Percentiles rank a stretch among this genome's conserved stretches.
Evolutionary conservation across 2,888 invertebrate species (phyloP).

Genomic region (Torymus aiolomorphi): DNA sequence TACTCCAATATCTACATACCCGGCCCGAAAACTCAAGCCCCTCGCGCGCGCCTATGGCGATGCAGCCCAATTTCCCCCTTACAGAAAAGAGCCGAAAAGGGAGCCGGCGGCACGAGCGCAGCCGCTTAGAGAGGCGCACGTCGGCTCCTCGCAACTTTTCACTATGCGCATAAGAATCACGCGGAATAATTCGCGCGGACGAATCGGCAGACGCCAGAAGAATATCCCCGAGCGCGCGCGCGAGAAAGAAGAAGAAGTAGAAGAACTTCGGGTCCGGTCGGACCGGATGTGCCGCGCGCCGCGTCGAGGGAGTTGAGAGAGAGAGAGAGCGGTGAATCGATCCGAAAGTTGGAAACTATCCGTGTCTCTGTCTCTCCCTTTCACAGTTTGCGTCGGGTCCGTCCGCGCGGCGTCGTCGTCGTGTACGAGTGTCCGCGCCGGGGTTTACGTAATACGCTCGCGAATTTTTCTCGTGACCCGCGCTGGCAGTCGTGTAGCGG

Average conservation of each 20-base stretch:
- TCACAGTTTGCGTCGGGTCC: constrained; percentile 19
- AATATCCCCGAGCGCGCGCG: not conserved
- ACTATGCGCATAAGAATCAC: constrained; percentile 7
- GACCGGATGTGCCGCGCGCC: constrained; percentile 13
- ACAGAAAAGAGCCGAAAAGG: too few relatives aligned
- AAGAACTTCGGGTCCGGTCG: constrained; percentile 27
- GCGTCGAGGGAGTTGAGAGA: not conserved
- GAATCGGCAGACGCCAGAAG: not conserved
- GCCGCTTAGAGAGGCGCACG: too few relatives aligned
- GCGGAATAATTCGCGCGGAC: not conserved
- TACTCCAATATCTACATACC: too few relatives aligned
- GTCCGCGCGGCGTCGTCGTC: constrained; percentile 5
- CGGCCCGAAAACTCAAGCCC: too few relatives aligned
- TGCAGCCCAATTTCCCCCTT: too few relatives aligned
- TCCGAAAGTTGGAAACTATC: constrained; percentile 42
- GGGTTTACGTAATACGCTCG: not conserved
- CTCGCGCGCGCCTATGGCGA: too few relatives aligned
- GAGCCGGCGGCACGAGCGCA: too few relatives aligned
- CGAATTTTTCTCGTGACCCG: not conserved
- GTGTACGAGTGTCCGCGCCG: not conserved
- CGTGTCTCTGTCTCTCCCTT: not conserved
- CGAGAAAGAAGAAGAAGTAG: not conserved
- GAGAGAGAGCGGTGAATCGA: constrained; percentile 30
- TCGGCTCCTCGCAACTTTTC: not conserved
- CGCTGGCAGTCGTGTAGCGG: too few relatives aligned